Evolutionary conservation across 2,888 invertebrate genomes (phyloP).

Genomic region (Halocaridina rubra): DNA sequence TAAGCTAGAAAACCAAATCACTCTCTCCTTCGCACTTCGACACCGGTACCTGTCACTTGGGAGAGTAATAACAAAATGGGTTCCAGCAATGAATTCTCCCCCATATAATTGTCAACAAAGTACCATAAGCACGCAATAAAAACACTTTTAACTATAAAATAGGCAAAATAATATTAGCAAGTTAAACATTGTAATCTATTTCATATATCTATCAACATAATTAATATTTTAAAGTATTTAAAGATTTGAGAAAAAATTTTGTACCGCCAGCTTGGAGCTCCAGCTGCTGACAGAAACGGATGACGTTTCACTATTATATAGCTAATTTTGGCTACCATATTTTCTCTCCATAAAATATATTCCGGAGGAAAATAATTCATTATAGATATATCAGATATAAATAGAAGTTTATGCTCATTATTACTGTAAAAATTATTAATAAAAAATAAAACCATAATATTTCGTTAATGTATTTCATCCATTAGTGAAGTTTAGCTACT

Average conservation of each 20-base stretch:
- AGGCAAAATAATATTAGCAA: not conserved
- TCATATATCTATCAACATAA: not conserved
- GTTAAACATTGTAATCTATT: not conserved
- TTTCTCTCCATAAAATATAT: no score
- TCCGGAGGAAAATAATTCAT: no score
- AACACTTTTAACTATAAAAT: not conserved
- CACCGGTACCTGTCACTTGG: not conserved
- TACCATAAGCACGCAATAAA: not conserved
- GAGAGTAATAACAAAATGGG: not conserved
- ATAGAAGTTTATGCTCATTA: no score
- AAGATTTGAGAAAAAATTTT: not conserved
- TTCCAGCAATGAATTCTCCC: not conserved
- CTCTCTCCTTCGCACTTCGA: not conserved
- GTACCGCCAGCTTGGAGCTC: conserved; percentile 28
- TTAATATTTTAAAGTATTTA: no score
- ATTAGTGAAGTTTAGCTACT: no score
- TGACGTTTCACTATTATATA: no score
- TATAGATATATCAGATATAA: no score
- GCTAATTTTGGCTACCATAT: no score
- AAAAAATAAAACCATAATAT: no score
- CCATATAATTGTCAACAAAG: not conserved
- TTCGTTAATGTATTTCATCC: no score
- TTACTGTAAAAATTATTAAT: no score
- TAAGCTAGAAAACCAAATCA: not conserved
- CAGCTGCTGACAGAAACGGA: conserved; percentile 24